A percentile compares a stretch with the other conserved stretches of the same genome.
These are phyloP conservation scores for Melanostoma scalare DNA, from an alignment of 2,888 invertebrate genomes.

Conservation along the genomic window DNA sequence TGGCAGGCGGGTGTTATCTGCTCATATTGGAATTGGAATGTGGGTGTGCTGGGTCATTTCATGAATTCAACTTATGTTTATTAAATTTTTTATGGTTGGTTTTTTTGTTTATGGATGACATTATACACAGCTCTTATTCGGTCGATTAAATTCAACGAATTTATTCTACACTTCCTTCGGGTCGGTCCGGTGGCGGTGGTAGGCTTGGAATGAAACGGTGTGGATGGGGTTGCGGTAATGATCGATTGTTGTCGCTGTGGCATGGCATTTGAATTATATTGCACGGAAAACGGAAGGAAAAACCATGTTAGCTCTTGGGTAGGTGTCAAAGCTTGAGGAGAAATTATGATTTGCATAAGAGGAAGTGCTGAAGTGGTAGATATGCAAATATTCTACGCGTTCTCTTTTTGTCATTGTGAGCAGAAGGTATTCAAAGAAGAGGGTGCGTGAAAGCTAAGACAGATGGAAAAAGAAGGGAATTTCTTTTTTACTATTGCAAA, in stretches of 20 bases:
- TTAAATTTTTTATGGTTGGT: constrained; percentile 55
- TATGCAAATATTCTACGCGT: constrained; percentile 44
- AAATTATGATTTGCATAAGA: constrained; percentile 57
- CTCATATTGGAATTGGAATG: constrained; percentile 5
- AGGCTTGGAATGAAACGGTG: neutral
- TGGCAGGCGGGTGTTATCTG: neutral
- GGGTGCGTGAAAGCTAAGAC: constrained; percentile 19
- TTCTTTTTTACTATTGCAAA: constrained; percentile 19
- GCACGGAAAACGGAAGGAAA: constrained; percentile 61
- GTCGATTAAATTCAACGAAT: constrained; percentile 60
- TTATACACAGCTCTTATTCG: constrained; percentile 26
- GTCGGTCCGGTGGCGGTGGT: too few relatives aligned
- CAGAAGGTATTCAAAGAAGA: constrained; percentile 16
- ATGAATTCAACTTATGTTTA: constrained; percentile 60
- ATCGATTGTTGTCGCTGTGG: constrained; percentile 42
- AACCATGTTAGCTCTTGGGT: constrained; percentile 47
- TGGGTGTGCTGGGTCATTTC: constrained; percentile 13
- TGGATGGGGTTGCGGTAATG: constrained; percentile 19
- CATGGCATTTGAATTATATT: constrained; percentile 43
- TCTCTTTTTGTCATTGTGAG: constrained; percentile 28
- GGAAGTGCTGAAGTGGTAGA: constrained; percentile 37
- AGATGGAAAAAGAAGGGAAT: constrained; percentile 11
- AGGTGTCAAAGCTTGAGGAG: constrained; percentile 46
- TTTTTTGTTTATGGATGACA: constrained; percentile 20
- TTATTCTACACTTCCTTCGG: neutral